Evolutionary conservation across 2,113 vertebrate species (phyloP), one percentile per base, ranked within the genome.

Genomic region (Amphiprion percula): DNA sequence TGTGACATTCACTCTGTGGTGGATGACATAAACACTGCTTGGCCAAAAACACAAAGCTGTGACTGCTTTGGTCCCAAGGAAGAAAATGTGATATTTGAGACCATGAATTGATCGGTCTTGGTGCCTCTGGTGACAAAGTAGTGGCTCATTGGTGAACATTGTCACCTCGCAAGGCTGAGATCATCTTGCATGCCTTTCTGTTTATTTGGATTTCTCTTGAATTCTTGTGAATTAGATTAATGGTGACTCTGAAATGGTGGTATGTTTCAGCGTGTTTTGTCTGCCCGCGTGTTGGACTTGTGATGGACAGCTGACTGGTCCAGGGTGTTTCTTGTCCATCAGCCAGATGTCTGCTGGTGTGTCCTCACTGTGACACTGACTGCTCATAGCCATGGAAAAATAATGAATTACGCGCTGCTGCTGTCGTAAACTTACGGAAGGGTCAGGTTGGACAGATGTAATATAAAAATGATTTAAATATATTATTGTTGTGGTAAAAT

Each of bases 241-340:
- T 26, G 10, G 24, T 41, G 49, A 52, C 30, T 58, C 58, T 62
- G 23, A 33, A 19, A 37, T 1, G 10, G n/a, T 55, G 4, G 3
- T 6, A 15, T 68, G 55, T 58, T 58, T 49, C n/a, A 54, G 16
- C 44, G 19, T 63, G 39, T 67, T 52, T 46, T 62, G n/a, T 70
- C 15, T 44, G 33, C 53, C 55, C 33, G 14, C 17, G 23, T 68
- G 72, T 77, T 66, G 24, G 66, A 52, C 44, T 33, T 44, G 26
- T 62, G 63, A 58, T 15, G 24, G 61, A 60, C 65, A 78, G 52
- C 39, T 73, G 77, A 70, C 61, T 64, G 10, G 49, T 61, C 33
- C 14, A 41, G 16, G 17, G 26, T 75, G 46, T 82, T 76, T 87
- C 60, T 50, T 64, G 44, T 59, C n/a, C 15, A 19, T 44, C 41